Evolutionary conservation across 2,113 vertebrate species (phyloP).

Genomic region (Centropristis striata): DNA sequence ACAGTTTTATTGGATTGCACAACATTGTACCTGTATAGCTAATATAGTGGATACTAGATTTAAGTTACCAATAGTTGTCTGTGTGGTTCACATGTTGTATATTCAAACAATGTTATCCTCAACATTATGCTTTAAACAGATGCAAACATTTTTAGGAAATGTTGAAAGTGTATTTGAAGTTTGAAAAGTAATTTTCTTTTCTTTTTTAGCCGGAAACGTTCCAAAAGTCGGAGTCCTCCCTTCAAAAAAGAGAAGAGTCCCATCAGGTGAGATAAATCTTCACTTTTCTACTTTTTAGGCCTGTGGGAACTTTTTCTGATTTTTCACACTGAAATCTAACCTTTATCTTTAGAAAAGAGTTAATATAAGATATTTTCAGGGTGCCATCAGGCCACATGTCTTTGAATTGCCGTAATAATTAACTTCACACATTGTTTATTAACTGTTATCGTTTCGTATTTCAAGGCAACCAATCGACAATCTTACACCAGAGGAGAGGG

Average conservation of each 20-base stretch:
- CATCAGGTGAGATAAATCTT: slow-evolving; percentile 87
- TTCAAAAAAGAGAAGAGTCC: slow-evolving; percentile 98
- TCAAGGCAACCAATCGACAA: slow-evolving; percentile 97
- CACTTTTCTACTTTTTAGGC: neutral
- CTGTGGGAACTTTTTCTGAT: neutral
- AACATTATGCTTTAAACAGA: neutral
- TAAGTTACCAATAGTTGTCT: neutral
- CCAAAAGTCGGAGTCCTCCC: slow-evolving; percentile 95
- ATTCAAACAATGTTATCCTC: neutral
- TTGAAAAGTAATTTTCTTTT: neutral
- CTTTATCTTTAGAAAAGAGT: no score
- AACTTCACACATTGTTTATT: neutral
- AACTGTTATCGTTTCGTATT: neutral
- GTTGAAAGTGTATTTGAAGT: neutral
- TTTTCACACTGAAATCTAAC: neutral
- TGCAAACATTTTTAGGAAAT: neutral
- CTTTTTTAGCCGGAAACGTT: slow-evolving; percentile 88
- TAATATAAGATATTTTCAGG: no score
- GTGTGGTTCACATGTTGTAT: neutral
- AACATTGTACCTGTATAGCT: neutral
- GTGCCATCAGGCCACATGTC: no score
- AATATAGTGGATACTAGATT: neutral
- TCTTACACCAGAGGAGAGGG: slow-evolving; percentile 96
- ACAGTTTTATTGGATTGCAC: no score
- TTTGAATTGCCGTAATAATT: neutral